A percentile compares a stretch with the other conserved stretches of the same genome.
phyloP scores from a whole-genome alignment of 2,113 vertebrate genomes.

The Embiotoca jacksoni region DNA sequence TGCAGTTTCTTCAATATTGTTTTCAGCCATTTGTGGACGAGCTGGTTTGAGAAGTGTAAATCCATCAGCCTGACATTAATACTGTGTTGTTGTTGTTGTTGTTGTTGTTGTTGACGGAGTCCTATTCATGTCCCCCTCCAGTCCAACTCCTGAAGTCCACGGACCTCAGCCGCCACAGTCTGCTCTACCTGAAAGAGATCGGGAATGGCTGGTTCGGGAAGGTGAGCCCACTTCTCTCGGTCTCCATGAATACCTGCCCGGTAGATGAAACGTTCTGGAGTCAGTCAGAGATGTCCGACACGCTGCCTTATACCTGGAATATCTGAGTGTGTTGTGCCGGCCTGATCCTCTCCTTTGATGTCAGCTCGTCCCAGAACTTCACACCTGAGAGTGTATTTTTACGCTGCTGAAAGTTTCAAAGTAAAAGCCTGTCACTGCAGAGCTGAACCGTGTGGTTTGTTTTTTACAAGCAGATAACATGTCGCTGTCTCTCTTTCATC shows the following conservation, averaged over 20 bases:
- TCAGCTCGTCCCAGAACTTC: not conserved
- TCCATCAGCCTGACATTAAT: too few species aligned
- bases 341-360: conserved; percentile 40
- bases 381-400: not conserved
- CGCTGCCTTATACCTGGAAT: conserved; percentile 37
- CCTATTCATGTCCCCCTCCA: conserved; percentile 56
- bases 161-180: conserved; percentile 90
- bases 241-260: not conserved
- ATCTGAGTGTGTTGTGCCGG: conserved; percentile 12
- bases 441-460: not conserved
- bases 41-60: too few species aligned
- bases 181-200: conserved; percentile 96
- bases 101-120: too few species aligned
- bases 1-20: too few species aligned
- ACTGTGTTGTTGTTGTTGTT: too few species aligned
- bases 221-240: conserved; percentile 79
- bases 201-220: conserved; percentile 97
- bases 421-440: not conserved
- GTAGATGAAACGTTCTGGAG: conserved; percentile 13
- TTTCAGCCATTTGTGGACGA: too few species aligned
- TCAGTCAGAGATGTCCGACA: conserved; percentile 40
- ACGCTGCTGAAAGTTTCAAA: conserved; percentile 2
- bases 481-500: conserved; percentile 35
- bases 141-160: conserved; percentile 90
- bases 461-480: conserved; percentile 53